Evolutionary conservation across 2,797 vertebrate genomes (phyloP), one percentile per base, ranked within the genome.

Genomic region (Euphonia xanthogaster): DNA sequence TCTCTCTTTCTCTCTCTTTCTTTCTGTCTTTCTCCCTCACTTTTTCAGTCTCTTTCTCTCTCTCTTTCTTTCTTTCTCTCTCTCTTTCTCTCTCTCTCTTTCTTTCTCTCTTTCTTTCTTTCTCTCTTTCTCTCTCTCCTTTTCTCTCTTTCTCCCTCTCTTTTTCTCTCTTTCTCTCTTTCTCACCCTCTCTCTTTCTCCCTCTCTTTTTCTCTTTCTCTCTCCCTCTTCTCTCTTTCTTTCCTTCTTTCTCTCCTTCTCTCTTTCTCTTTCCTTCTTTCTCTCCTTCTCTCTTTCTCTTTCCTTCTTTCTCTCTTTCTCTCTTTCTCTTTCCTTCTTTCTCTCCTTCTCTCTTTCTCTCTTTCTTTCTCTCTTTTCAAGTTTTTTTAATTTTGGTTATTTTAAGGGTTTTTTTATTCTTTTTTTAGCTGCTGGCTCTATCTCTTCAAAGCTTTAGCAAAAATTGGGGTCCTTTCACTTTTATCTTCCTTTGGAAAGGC

Each of bases 371-470:
- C 4, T 7, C 7, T 31, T 4, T 13, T 1, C 14, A 35, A 11
- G 12, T 70, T 44, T 90, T 93, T 92, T 35, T 11, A 37, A 54
- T 95, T 94, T 97, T 67, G 93, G 94, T 96, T 95, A 89, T 83
- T 91, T 93, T 96, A 58, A 55, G 50, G 58, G 1, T 7, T 47
- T 75, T 68, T 50, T 91, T 17, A 40, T 97, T 97, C 3, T 93
- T 93, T 95, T 95, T 98, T 97, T 96, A 98, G 98, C 98, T 98
- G 98, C 98, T 98, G 98, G 98, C 98, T 98, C 98, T 98, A 91
- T 91, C 91, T 98, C 97, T 98, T 98, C 98, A 98, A 98, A 98
- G 98, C 98, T 98, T 98, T 96, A 98, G 98, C 98, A 42, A 95
- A 96, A 97, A 96, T 84, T 94, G 97, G 97, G 75, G 91, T 97